These are phyloP conservation scores for Vicugna pacos DNA, from an alignment of 2,113 vertebrate species.

Conservation along the genomic window DNA sequence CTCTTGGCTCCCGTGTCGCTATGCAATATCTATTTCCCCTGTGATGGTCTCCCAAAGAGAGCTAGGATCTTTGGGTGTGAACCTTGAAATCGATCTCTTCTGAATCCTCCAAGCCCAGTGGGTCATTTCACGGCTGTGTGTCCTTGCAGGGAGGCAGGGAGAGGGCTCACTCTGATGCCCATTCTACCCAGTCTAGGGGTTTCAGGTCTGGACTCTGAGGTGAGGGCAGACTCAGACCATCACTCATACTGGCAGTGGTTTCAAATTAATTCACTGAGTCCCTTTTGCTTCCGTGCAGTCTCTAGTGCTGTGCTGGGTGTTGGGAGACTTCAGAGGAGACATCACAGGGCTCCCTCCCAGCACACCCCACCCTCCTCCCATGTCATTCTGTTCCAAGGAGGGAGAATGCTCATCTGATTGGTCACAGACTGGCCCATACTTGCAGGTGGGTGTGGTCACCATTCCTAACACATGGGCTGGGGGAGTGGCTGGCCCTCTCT, in stretches of 20 bases:
- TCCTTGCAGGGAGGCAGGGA: background rate
- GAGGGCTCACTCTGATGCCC: background rate
- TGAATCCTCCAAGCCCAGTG: no score
- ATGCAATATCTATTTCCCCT: background rate
- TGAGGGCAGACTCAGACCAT: background rate
- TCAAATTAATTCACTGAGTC: background rate
- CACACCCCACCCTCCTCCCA: no score
- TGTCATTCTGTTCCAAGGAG: background rate
- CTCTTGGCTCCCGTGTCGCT: background rate
- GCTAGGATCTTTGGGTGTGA: background rate
- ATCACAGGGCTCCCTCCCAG: background rate
- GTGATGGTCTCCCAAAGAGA: background rate
- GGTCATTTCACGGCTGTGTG: rapidly evolving
- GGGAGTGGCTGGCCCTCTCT: background rate
- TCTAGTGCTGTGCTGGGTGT: background rate
- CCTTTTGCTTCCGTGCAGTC: background rate
- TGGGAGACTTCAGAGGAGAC: background rate
- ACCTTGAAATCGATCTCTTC: background rate
- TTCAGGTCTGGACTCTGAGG: background rate
- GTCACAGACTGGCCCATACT: background rate
- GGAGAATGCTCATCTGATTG: background rate
- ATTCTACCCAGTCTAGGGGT: background rate
- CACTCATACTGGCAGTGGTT: background rate
- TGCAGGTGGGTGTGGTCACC: background rate
- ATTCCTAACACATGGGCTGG: background rate